A percentile compares a stretch with the other conserved stretches of the same genome.
Conservation (phyloP, 2,888 invertebrate species). For the Epinotia nisella region DNA sequence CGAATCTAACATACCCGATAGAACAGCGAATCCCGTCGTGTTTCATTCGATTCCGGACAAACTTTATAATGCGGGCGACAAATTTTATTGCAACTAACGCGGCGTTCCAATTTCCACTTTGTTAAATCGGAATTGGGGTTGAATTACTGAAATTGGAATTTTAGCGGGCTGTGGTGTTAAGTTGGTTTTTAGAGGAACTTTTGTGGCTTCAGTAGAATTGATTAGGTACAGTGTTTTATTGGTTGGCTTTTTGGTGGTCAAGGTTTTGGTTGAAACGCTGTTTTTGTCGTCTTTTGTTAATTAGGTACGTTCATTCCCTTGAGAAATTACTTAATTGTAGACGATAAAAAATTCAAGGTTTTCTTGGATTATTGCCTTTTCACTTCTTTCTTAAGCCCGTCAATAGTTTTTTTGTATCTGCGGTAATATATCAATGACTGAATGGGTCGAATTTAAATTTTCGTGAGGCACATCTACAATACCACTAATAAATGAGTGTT, state of each 20-base stretch:
- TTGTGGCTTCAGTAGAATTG: conserved; percentile 66
- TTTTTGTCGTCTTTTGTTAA: conserved; percentile 51
- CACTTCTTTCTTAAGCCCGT: not conserved
- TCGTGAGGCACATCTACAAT: no score
- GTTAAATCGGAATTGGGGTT: conserved; percentile 35
- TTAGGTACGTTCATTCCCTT: conserved; percentile 40
- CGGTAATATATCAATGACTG: no score
- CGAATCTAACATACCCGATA: conserved; percentile 41
- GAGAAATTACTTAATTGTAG: conserved; percentile 32
- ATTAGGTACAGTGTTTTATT: conserved; percentile 64
- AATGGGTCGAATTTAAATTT: no score
- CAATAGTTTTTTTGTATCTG: no score
- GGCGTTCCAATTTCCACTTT: conserved; percentile 40
- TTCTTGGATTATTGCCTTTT: conserved; percentile 1
- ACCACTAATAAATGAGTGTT: no score
- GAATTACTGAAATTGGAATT: conserved; percentile 38
- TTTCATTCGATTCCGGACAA: conserved; percentile 43
- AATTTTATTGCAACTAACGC: conserved; percentile 19
- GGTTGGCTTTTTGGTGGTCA: conserved; percentile 56
- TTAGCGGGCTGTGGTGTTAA: conserved; percentile 23
- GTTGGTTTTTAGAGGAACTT: conserved; percentile 46
- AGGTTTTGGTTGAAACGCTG: conserved; percentile 51
- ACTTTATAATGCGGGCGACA: conserved; percentile 38
- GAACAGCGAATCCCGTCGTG: conserved; percentile 44
- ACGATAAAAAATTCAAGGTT: not conserved